phyloP scores from a whole-genome alignment of 64 coral and sea anemone genomes.

The Trachythela sp. region DNA sequence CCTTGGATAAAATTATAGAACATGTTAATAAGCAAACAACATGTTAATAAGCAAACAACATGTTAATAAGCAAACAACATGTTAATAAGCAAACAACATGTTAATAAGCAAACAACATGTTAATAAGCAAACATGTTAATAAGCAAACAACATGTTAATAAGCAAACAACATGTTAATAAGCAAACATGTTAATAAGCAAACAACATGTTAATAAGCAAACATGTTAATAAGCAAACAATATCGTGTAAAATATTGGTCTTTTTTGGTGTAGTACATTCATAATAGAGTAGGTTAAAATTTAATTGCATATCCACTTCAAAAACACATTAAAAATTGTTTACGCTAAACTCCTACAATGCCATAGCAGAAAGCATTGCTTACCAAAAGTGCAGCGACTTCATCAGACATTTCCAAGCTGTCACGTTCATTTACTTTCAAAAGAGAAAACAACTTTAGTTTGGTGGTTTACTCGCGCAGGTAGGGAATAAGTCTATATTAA shows the following conservation, averaged over 20 bases:
- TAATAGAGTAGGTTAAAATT: no score
- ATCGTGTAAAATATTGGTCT: no score
- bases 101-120: neutral
- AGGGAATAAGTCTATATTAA: no score
- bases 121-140: neutral
- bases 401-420: slow-evolving; percentile 5
- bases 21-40: neutral
- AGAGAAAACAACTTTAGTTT: neutral
- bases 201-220: neutral
- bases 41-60: neutral
- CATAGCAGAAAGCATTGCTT: neutral
- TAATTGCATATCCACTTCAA: no score
- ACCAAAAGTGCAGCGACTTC: slow-evolving; percentile 21
- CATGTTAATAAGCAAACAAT: neutral
- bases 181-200: neutral
- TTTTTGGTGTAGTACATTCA: no score
- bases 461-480: no score
- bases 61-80: neutral
- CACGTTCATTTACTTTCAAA: neutral
- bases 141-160: neutral
- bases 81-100: neutral
- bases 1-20: neutral
- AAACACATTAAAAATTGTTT: no score
- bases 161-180: neutral
- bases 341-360: no score